These are phyloP conservation scores for Motacilla tschutschensis DNA, from an alignment of 2,113 vertebrate genomes.

Conservation along the genomic window DNA sequence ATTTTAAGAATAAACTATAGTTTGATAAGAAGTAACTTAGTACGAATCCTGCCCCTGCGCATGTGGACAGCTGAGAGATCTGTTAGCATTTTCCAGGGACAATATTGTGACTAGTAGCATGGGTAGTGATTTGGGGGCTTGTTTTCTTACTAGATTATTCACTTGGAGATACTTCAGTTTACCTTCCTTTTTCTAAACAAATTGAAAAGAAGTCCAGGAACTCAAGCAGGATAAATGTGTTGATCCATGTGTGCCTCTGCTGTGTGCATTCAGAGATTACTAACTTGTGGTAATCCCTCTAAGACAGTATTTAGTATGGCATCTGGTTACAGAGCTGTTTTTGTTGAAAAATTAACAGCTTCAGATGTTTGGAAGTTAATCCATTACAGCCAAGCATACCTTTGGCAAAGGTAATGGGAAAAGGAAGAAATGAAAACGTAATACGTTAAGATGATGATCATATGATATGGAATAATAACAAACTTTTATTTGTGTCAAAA, in stretches of 20 bases:
- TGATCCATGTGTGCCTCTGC: fast-evolving
- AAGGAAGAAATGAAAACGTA: not conserved
- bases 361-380: not conserved
- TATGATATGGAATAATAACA: not conserved
- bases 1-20: not conserved
- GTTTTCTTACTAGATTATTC: not conserved
- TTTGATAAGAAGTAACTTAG: not conserved
- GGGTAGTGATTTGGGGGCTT: not conserved
- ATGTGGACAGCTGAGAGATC: not conserved
- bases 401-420: not conserved
- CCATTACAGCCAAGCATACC: not conserved
- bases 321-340: not conserved
- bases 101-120: not conserved
- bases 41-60: not conserved
- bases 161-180: not conserved
- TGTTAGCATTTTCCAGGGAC: not conserved
- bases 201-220: not conserved
- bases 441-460: fast-evolving
- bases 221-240: not conserved
- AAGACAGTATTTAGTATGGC: not conserved
- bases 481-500: not conserved
- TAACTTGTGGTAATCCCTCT: not conserved
- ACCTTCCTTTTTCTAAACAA: not conserved
- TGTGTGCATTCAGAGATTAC: not conserved
- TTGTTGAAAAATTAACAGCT: not conserved